phyloP scores from a whole-genome alignment of 2,113 vertebrate species.

The Hylia prasina region DNA sequence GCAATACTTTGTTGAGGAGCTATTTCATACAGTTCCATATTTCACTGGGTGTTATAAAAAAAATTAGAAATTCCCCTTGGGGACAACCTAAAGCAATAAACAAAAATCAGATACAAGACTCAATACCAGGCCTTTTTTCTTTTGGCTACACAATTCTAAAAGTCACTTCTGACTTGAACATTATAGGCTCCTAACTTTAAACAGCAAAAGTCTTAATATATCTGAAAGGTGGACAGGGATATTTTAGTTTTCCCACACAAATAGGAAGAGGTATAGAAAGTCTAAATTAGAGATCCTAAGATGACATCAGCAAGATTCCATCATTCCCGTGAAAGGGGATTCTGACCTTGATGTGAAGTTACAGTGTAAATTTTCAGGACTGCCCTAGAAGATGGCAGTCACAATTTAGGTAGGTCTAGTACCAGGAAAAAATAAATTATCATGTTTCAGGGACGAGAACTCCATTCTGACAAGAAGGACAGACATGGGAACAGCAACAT shows the following conservation, averaged over 20 bases:
- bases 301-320: neutral
- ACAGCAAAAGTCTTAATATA: neutral
- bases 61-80: neutral
- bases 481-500: neutral
- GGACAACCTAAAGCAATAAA: neutral
- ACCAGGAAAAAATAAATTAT: neutral
- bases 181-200: neutral
- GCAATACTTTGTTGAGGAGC: neutral
- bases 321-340: neutral
- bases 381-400: neutral
- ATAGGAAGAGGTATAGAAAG: neutral
- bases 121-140: neutral
- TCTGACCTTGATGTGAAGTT: neutral
- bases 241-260: neutral
- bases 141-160: neutral
- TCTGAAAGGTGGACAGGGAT: fast-evolving
- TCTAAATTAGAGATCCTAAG: neutral
- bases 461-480: neutral
- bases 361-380: neutral
- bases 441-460: neutral
- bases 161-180: neutral
- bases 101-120: neutral
- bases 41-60: neutral
- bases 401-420: neutral
- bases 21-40: neutral